phyloP scores from a whole-genome alignment of 2,113 vertebrate genomes.

The Apus apus region DNA sequence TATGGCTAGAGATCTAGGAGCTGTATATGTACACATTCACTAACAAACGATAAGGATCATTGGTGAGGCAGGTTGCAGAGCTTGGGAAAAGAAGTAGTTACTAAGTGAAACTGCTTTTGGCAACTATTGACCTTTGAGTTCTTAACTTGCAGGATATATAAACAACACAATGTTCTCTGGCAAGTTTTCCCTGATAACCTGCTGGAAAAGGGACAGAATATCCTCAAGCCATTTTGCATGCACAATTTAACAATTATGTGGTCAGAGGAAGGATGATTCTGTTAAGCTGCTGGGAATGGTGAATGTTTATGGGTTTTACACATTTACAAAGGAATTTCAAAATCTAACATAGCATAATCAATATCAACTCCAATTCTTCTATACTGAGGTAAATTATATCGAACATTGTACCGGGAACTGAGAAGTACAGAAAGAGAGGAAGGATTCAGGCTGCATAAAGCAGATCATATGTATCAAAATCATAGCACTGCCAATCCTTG shows the following conservation, averaged over 20 bases:
- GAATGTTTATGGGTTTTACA: slow-evolving; percentile 62
- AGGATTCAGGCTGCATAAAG: background rate
- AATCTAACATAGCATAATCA: slow-evolving; percentile 58
- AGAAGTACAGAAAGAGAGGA: background rate
- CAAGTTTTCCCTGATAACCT: slow-evolving; percentile 78
- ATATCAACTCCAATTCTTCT: slow-evolving; percentile 46
- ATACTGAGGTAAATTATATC: background rate
- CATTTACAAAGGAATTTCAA: slow-evolving; percentile 68
- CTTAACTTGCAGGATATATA: slow-evolving; percentile 76
- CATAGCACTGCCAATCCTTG: background rate
- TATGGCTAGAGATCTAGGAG: slow-evolving; percentile 37
- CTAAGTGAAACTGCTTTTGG: slow-evolving; percentile 76
- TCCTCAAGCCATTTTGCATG: slow-evolving; percentile 78
- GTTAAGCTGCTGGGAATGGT: slow-evolving; percentile 61
- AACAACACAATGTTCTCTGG: slow-evolving; percentile 72
- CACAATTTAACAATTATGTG: slow-evolving; percentile 82
- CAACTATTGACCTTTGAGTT: slow-evolving; percentile 81
- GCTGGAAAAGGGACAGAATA: slow-evolving; percentile 73
- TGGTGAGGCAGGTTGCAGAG: slow-evolving; percentile 49
- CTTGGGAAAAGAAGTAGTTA: slow-evolving; percentile 65
- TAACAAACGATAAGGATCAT: slow-evolving; percentile 66
- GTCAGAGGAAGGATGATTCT: slow-evolving; percentile 71
- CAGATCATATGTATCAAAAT: background rate
- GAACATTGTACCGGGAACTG: background rate
- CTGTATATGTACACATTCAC: slow-evolving; percentile 12